Conservation (phyloP, 2,797 vertebrate genomes). For the Mallotus villosus region DNA sequence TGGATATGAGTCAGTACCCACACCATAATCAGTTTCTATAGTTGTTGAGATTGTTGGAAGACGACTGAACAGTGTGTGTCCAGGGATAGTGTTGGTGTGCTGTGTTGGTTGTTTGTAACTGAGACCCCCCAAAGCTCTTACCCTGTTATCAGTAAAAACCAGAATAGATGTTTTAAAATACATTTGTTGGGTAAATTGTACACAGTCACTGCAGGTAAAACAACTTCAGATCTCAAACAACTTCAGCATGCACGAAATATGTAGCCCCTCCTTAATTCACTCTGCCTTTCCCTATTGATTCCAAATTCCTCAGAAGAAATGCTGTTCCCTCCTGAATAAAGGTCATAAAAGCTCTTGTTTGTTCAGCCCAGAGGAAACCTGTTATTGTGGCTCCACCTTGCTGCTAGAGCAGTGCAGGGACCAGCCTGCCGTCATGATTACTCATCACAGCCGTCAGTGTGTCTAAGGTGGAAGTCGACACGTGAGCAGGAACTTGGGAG, state of each 20-base stretch:
- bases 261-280: neutral
- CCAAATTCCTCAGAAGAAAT: slow-evolving; percentile 5
- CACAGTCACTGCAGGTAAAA: neutral
- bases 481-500: slow-evolving; percentile 48
- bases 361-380: slow-evolving; percentile 20
- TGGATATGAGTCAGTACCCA: neutral
- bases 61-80: neutral
- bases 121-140: too few species aligned
- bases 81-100: too few species aligned
- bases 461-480: slow-evolving; percentile 58
- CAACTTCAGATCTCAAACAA: neutral
- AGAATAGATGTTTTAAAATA: neutral
- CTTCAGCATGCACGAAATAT: too few species aligned
- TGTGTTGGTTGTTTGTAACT: too few species aligned
- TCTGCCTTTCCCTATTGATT: neutral
- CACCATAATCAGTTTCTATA: neutral
- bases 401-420: slow-evolving; percentile 25
- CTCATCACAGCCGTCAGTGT: slow-evolving; percentile 47
- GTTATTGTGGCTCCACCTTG: slow-evolving; percentile 36
- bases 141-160: neutral
- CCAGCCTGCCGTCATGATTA: slow-evolving; percentile 38
- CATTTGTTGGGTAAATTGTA: neutral
- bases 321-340: slow-evolving; percentile 11
- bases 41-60: neutral
- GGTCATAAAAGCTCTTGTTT: slow-evolving; percentile 28